phyloP scores from a whole-genome alignment of 2,113 vertebrate genomes.

The Oenanthe melanoleuca region DNA sequence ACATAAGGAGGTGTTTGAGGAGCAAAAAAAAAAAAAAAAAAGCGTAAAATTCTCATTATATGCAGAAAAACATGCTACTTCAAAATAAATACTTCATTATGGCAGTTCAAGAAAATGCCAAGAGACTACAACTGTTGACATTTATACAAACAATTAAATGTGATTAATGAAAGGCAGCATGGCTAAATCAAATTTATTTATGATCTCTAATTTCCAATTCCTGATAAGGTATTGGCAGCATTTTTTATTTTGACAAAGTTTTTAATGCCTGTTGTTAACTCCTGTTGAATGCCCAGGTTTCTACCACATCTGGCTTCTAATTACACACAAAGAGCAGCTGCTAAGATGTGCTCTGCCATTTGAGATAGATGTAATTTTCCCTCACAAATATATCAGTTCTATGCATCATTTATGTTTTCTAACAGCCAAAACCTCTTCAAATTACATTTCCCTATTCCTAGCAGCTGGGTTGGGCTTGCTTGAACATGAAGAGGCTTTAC shows the following conservation, averaged over 20 bases:
- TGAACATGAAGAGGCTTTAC: not conserved
- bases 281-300: constrained; percentile 5
- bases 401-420: not conserved
- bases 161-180: not conserved
- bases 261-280: not conserved
- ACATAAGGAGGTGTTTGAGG: not conserved
- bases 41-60: not conserved
- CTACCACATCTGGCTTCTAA: constrained; percentile 24
- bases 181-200: not conserved
- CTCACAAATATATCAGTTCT: not conserved
- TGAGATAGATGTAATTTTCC: not conserved
- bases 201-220: not conserved
- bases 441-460: not conserved
- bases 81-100: not conserved
- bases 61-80: not conserved
- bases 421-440: not conserved
- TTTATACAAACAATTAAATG: not conserved
- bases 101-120: not conserved
- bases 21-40: not conserved
- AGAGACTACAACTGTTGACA: not conserved
- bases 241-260: not conserved
- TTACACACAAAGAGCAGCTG: not conserved
- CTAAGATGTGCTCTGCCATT: not conserved
- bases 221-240: not conserved
- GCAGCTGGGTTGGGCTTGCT: not conserved